Conservation (phyloP, 2,888 invertebrate species). For the Drosophila atripex region DNA sequence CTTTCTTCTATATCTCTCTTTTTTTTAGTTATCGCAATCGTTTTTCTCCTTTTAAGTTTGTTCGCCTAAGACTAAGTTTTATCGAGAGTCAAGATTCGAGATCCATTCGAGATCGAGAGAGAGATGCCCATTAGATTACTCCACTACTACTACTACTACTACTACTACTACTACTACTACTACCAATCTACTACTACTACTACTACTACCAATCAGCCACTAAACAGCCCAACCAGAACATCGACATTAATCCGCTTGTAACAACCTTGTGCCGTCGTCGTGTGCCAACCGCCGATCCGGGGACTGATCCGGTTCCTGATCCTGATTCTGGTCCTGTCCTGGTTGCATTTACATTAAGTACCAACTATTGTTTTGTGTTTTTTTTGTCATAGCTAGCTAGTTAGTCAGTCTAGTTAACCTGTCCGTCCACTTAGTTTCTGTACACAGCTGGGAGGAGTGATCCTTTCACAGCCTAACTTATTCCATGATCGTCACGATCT, state of each 20-base stretch:
- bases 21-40: slow-evolving; percentile 70
- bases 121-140: slow-evolving; percentile 64
- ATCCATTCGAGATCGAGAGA: slow-evolving; percentile 57
- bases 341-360: slow-evolving; percentile 44
- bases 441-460: neutral
- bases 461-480: neutral
- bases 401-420: slow-evolving; percentile 11
- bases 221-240: slow-evolving; percentile 52
- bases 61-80: slow-evolving; percentile 54
- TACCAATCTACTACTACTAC: slow-evolving; percentile 4
- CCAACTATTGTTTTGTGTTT: slow-evolving; percentile 27
- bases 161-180: slow-evolving; percentile 40
- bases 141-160: slow-evolving; percentile 33
- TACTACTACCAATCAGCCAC: slow-evolving; percentile 45
- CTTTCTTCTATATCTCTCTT: slow-evolving; percentile 71
- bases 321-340: slow-evolving; percentile 32
- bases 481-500: neutral
- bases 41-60: slow-evolving; percentile 64
- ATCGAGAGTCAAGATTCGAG: slow-evolving; percentile 49
- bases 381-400: slow-evolving; percentile 26
- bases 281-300: slow-evolving; percentile 26
- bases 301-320: slow-evolving; percentile 28
- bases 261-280: slow-evolving; percentile 36
- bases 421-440: slow-evolving; percentile 13
- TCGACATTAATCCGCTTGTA: slow-evolving; percentile 50